These are phyloP conservation scores for Homarus gammarus DNA, from an alignment of 2,888 invertebrate species.

Conservation along the genomic window DNA sequence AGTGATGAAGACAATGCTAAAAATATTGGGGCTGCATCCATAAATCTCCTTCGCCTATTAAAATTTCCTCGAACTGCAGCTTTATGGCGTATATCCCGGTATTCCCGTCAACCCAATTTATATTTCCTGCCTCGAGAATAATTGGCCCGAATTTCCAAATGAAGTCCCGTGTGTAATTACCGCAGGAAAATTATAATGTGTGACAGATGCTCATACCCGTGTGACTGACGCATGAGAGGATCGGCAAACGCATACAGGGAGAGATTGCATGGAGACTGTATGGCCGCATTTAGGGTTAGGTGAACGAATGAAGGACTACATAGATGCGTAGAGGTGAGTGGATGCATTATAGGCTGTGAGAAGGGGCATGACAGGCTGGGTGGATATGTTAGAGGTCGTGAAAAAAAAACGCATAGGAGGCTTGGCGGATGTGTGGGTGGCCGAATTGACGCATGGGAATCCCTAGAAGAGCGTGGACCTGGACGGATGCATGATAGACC, in stretches of 20 bases:
- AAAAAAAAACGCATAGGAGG: too few species aligned
- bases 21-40: constrained; percentile 33
- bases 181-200: constrained; percentile 49
- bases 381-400: not conserved
- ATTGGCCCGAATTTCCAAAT: constrained; percentile 61
- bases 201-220: constrained; percentile 32
- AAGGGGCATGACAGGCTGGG: not conserved
- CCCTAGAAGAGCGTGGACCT: not conserved
- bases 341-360: too few species aligned
- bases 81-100: constrained; percentile 31
- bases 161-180: constrained; percentile 59
- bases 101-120: constrained; percentile 65
- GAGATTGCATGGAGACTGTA: not conserved
- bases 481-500: too few species aligned
- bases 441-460: not conserved
- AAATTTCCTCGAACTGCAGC: constrained; percentile 49
- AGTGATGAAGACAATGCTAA: constrained; percentile 21
- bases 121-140: constrained; percentile 61
- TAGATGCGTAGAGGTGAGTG: too few species aligned
- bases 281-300: not conserved
- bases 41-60: constrained; percentile 35
- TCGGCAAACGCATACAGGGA: not conserved
- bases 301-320: not conserved
- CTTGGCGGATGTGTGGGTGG: too few species aligned
- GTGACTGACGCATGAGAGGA: not conserved